phyloP scores from a whole-genome alignment of 2,113 vertebrate species.

The human (Homo sapiens) region GRCh38 chr2:172680501-172681000 shows the following conservation, averaged over 20 bases:
- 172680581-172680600: too few species aligned
- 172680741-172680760: slow-evolving; percentile 2
- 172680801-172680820: neutral
- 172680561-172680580: too few species aligned
- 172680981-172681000: neutral
- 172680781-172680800: neutral
- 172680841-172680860: neutral
- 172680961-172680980: slow-evolving; percentile 30
- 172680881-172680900: neutral
- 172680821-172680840: neutral
- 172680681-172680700: slow-evolving; percentile 4
- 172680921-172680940: neutral
- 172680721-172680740: neutral
- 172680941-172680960: neutral
- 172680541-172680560: too few species aligned
- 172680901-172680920: neutral
- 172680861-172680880: neutral
- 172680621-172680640: too few species aligned
- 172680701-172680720: neutral
- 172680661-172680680: neutral
- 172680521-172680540: fast-evolving
- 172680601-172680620: too few species aligned
- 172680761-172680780: neutral
- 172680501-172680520: too few species aligned
- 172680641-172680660: too few species aligned